Base-by-base conservation (phyloP, 2,797 vertebrate genomes). In the Zonotrichia albicollis region DNA sequence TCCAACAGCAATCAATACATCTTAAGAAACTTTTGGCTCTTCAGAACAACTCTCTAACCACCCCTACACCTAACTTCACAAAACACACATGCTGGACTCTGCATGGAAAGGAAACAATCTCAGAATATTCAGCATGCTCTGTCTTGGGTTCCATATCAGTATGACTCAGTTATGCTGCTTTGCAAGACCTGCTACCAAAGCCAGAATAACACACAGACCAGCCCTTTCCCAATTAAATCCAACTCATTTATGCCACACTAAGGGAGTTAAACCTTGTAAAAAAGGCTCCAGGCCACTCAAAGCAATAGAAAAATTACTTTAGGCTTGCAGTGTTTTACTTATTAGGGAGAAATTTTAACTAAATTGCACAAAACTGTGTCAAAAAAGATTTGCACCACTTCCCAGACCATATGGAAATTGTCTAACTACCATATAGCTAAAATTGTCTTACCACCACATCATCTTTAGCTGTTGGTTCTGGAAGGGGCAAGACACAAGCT, bases 11-110 rank as follows among this genome's bases (percentile, higher is more conserved):
- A 72, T 77, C 91, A 77, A 76, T 22, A 84, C 48, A 29, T 23
- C 76, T 81, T 95, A 94, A 91, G 67, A 94, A 94, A 92, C 81
- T 71, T 93, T 7, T 66, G 71, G 76, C 65, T 74, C 90, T 72
- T 90, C 71, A 84, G 4, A 36, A 78, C 34, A 88, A 65, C 60
- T 84, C 78, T 83, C 66, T 58, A 78, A 43, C 66, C 40, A 77
- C 20, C 15, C 65, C 75, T 13, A 84, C 34, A 60, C 70, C 21
- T 60, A 54, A 46, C 38, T 34, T 65, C 29, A 72, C 53, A 91
- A 79, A 84, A 26, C 53, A 67, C 55, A 75, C 42, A 40, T 12
- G 42, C 48, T n/a, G 50, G 50, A 85, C 36, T 51, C n/a, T 8
- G 8, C 23, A 83, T n/a, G 42, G 64, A 90, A 60, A 32, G 29